phyloP scores from a whole-genome alignment of 2,113 vertebrate genomes.

The Malaclemys terrapin region DNA sequence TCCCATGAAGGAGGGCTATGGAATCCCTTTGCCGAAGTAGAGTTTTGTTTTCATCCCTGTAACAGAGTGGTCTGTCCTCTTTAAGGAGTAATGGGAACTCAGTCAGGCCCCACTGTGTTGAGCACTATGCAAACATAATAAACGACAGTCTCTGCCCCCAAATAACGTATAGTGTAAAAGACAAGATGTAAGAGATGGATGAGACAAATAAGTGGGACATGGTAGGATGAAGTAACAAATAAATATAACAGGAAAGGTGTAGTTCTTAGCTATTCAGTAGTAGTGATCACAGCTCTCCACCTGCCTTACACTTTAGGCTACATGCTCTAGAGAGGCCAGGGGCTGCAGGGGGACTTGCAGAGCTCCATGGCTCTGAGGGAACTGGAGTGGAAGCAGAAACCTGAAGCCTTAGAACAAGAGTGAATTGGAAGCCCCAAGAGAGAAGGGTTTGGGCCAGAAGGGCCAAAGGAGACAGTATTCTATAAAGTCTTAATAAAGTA shows the following conservation, averaged over 20 bases:
- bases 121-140: background rate
- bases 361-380: background rate
- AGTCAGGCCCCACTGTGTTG: background rate
- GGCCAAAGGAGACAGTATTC: background rate
- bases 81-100: too few relatives aligned
- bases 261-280: background rate
- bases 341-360: too few relatives aligned
- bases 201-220: background rate
- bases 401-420: too few relatives aligned
- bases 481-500: background rate
- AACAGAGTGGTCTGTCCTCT: too few relatives aligned
- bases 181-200: background rate
- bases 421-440: background rate
- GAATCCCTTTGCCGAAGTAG: too few relatives aligned
- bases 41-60: too few relatives aligned
- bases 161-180: background rate
- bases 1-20: too few relatives aligned
- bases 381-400: constrained; percentile 20
- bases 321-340: too few relatives aligned
- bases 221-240: background rate
- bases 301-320: background rate
- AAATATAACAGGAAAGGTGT: background rate
- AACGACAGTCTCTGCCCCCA: background rate
- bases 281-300: background rate
- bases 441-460: background rate